These are phyloP conservation scores for Glaucopsyche alexis DNA, from an alignment of 2,888 invertebrate genomes.

Conservation along the genomic window DNA sequence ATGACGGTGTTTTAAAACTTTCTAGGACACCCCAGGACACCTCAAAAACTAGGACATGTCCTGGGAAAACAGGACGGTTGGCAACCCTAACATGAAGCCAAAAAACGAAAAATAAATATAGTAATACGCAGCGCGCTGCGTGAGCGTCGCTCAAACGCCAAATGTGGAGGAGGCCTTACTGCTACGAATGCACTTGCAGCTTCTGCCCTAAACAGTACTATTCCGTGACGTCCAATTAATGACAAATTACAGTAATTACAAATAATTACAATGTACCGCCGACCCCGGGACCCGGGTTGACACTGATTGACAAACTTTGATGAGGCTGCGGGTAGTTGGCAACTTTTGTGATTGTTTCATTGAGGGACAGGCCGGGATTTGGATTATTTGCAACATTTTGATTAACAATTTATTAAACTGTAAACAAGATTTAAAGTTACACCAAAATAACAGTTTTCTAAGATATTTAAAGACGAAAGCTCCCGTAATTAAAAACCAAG, in stretches of 20 bases:
- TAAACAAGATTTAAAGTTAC: not conserved
- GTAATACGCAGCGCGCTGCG: too few species aligned
- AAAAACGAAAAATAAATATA: too few species aligned
- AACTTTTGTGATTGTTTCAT: slow-evolving; percentile 24
- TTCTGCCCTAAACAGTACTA: not conserved
- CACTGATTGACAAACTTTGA: slow-evolving; percentile 26
- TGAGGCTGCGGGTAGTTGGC: slow-evolving; percentile 15
- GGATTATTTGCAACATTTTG: slow-evolving; percentile 5
- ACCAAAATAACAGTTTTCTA: not conserved
- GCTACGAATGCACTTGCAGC: too few species aligned
- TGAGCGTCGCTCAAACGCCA: too few species aligned
- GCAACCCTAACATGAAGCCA: too few species aligned
- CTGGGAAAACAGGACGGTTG: too few species aligned
- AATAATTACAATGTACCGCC: slow-evolving; percentile 5
- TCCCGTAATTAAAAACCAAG: too few species aligned
- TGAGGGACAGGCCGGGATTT: not conserved
- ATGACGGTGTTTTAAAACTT: too few species aligned
- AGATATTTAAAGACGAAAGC: not conserved
- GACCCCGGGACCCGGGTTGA: not conserved
- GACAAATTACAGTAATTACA: slow-evolving; percentile 5
- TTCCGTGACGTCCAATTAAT: not conserved
- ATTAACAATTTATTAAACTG: slow-evolving; percentile 5
- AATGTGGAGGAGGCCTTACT: too few species aligned
- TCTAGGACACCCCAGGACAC: too few species aligned
- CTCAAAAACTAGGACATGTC: too few species aligned